Base-by-base conservation (phyloP, 2,797 vertebrate species). In the Chrysocyon brachyurus region DNA sequence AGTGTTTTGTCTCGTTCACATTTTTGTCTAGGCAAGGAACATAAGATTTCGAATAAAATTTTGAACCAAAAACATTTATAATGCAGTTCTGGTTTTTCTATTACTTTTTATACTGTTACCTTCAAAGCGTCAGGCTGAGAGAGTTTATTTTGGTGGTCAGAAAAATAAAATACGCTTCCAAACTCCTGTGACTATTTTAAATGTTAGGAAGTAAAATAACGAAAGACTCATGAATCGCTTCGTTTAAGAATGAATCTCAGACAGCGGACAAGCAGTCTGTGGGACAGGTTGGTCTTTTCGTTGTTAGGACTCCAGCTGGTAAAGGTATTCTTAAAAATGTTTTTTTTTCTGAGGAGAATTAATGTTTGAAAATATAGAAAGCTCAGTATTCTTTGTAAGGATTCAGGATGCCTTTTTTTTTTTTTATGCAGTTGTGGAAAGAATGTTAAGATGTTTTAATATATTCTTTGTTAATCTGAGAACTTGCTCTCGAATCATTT, bases 61-160 rank as follows among this genome's bases (percentile, higher is more conserved):
- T 98, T 98, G 98, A 98, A 98, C 98, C 98, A 97, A 98, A 98
- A 98, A 98, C 98, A 93, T 99, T 99, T 99, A 98, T 98, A 99
- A 98, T 96, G 96, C 98, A 97, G 96, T 98, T 98, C 98, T 98
- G 97, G 94, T 98, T 99, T 98, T 98, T 98, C 97, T 99, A 99
- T 98, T 98, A 98, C 97, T 98, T 99, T 99, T 99, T 98, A 99
- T 99, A 98, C 97, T 96, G 40, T 89, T 98, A 97, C 91, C 97
- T 98, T 98, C 98, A 98, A 98, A 97, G 95, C 94, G 96, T 96
- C 97, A 98, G 98, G 97, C 98, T 97, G 97, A 90, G 98, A 98
- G 97, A 99, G 98, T 98, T 99, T 98, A 98, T 99, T 99, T 99
- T 99, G 98, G 93, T 98, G 98, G 98, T 98, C 97, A 98, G 40